Conservation (phyloP, 64 coral and sea anemone species). For the Actinia tenebrosa region DNA sequence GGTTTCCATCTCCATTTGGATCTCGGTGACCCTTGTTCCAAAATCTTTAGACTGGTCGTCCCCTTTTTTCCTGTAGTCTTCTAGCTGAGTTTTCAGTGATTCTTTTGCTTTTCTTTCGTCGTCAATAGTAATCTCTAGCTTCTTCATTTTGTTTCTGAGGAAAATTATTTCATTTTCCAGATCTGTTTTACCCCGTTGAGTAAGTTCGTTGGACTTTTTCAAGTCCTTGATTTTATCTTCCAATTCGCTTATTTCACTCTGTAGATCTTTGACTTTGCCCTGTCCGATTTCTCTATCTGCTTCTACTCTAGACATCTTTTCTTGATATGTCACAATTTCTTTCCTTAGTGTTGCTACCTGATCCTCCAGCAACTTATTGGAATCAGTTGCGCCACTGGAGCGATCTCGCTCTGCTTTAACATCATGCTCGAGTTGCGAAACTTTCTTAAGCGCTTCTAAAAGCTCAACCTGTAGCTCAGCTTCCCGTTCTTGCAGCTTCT, state of each 20-base stretch:
- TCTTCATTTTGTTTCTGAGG: slow-evolving; percentile 75
- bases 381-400: slow-evolving; percentile 38
- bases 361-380: slow-evolving; percentile 45
- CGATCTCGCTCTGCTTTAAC: slow-evolving; percentile 61
- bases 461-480: slow-evolving; percentile 79
- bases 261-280: slow-evolving; percentile 50
- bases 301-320: slow-evolving; percentile 71
- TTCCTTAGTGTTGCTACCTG: slow-evolving; percentile 43
- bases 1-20: slow-evolving; percentile 73
- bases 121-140: slow-evolving; percentile 64
- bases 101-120: slow-evolving; percentile 60
- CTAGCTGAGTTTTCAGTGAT: slow-evolving; percentile 55
- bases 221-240: slow-evolving; percentile 51
- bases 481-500: slow-evolving; percentile 74
- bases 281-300: slow-evolving; percentile 47
- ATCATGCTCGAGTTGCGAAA: slow-evolving; percentile 82
- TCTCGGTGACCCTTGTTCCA: slow-evolving; percentile 46
- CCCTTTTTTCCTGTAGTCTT: slow-evolving; percentile 71
- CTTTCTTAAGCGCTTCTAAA: slow-evolving; percentile 83
- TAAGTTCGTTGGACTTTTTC: slow-evolving; percentile 46
- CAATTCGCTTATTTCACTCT: slow-evolving; percentile 44
- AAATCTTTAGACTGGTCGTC: slow-evolving; percentile 82
- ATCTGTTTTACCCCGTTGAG: slow-evolving; percentile 63
- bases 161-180: slow-evolving; percentile 81
- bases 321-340: slow-evolving; percentile 82